Conservation (phyloP, 2,797 vertebrate genomes). For the Pteronotus mesoamericanus region DNA sequence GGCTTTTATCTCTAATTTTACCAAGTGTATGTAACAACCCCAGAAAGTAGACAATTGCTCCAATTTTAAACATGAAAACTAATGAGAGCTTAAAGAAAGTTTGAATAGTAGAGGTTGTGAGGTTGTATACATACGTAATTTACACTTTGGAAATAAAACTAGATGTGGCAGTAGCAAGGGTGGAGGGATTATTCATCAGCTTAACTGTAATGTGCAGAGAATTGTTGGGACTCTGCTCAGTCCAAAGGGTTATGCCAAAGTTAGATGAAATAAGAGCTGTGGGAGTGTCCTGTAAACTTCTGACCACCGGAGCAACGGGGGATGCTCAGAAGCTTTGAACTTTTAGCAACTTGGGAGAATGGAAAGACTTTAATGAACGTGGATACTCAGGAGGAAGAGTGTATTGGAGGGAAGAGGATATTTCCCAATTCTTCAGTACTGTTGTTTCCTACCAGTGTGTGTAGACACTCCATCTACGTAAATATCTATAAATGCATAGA, state of each 20-base stretch:
- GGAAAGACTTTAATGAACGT: neutral
- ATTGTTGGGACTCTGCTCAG: neutral
- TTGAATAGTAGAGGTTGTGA: neutral
- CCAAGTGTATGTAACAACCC: neutral
- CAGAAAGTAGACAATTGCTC: neutral
- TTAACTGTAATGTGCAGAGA: neutral
- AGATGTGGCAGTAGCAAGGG: neutral
- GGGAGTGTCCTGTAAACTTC: neutral
- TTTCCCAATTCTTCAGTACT: neutral
- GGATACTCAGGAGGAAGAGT: neutral
- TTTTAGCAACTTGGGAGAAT: neutral
- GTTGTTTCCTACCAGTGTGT: neutral
- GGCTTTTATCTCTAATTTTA: constrained; percentile 16
- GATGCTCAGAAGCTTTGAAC: neutral
- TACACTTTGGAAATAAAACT: constrained; percentile 12
- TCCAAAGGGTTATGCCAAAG: neutral
- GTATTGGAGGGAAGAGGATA: neutral
- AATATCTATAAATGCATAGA: constrained; percentile 8
- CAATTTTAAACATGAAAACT: neutral
- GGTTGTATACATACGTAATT: neutral
- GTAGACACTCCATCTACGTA: neutral
- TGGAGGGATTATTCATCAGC: neutral
- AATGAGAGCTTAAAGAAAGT: neutral
- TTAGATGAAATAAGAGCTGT: neutral
- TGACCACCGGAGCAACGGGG: neutral